A percentile compares a stretch with the other conserved stretches of the same genome.
These are phyloP conservation scores for Cosmia pyralina DNA, from an alignment of 2,888 invertebrate species.

Conservation along the genomic window DNA sequence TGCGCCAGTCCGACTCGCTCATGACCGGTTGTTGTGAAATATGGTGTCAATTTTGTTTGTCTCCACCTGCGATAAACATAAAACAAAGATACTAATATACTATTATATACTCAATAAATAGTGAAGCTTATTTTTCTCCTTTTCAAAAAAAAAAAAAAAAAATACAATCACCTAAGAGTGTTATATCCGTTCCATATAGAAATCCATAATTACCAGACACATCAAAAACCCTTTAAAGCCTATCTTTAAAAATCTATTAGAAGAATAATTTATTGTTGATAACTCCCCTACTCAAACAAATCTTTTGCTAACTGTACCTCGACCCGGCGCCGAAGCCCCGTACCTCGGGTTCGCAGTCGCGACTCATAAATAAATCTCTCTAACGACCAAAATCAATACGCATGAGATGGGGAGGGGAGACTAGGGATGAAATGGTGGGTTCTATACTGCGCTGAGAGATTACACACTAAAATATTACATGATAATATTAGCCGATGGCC, in stretches of 20 bases:
- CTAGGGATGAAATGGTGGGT: constrained; percentile 66
- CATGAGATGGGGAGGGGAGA: constrained; percentile 70
- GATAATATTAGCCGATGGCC: too few species aligned
- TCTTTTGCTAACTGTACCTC: constrained; percentile 30
- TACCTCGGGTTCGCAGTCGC: constrained; percentile 48
- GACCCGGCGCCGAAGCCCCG: constrained; percentile 53
- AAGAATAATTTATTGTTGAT: not conserved
- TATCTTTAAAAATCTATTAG: not conserved
- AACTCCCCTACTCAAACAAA: constrained; percentile 39
- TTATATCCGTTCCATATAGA: constrained; percentile 1
- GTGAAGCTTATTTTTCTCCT: too few species aligned
- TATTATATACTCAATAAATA: too few species aligned
- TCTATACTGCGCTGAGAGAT: constrained; percentile 63
- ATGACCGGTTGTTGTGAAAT: too few species aligned
- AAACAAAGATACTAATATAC: too few species aligned
- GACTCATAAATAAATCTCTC: constrained; percentile 85
- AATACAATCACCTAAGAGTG: too few species aligned
- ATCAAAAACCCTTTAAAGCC: not conserved
- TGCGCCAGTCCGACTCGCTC: too few species aligned
- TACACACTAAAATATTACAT: not conserved
- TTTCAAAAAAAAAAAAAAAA: too few species aligned
- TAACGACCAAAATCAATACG: constrained; percentile 87
- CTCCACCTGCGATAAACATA: too few species aligned
- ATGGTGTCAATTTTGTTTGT: too few species aligned
- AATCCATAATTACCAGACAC: not conserved